A percentile compares a stretch with the other conserved stretches of the same genome.
Evolutionary conservation across 2,888 invertebrate species (phyloP).

Genomic region (Gandaritis pyraliata): DNA sequence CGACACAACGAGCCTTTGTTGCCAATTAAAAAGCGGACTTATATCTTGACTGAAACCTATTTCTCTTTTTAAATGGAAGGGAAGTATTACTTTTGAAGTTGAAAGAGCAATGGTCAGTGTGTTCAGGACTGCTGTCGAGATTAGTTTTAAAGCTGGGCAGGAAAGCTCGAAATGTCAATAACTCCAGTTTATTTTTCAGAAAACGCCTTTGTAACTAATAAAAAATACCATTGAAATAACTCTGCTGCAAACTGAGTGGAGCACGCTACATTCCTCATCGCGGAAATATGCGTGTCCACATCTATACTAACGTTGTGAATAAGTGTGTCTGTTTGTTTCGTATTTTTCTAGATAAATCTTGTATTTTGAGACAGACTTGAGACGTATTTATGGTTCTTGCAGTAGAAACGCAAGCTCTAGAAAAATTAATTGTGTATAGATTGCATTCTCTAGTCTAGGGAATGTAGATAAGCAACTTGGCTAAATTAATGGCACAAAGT

Average conservation of each 20-base stretch:
- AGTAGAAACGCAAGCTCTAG: no score
- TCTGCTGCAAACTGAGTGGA: constrained; percentile 68
- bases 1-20: constrained; percentile 53
- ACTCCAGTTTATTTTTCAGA: constrained; percentile 74
- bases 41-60: constrained; percentile 39
- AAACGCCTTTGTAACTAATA: constrained; percentile 71
- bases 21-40: constrained; percentile 45
- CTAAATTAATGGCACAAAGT: no score
- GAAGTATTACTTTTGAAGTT: background rate
- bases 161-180: constrained; percentile 72
- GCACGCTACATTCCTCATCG: constrained; percentile 68
- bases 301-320: constrained; percentile 8
- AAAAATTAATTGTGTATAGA: no score
- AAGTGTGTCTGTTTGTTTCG: background rate
- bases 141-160: constrained; percentile 40
- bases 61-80: constrained; percentile 24
- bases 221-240: constrained; percentile 75
- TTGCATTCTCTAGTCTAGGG: no score
- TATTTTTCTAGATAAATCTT: no score
- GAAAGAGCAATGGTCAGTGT: constrained; percentile 45
- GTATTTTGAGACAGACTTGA: no score
- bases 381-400: no score
- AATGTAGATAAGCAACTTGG: no score
- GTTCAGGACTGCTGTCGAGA: constrained; percentile 4
- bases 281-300: constrained; percentile 64